A percentile compares a stretch with the other conserved stretches of the same genome.
Evolutionary conservation across 1,140 invertebrate species (phyloP).

Genomic region (Heliconius nattereri): DNA sequence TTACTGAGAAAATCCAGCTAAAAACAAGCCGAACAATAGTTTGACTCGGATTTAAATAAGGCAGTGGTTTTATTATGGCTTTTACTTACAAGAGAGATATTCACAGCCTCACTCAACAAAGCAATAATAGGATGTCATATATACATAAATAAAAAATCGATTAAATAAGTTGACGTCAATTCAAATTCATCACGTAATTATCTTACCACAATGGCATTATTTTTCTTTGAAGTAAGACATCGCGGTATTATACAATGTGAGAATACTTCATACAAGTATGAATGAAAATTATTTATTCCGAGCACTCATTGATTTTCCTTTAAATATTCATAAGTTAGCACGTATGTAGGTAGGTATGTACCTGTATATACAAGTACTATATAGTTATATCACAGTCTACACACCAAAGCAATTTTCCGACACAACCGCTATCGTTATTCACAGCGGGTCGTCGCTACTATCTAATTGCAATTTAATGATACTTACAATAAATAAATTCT

Average conservation of each 20-base stretch:
- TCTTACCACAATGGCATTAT: slow-evolving; percentile 9
- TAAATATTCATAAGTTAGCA: slow-evolving; percentile 39
- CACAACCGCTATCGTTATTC: slow-evolving; percentile 40
- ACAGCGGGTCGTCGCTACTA: slow-evolving; percentile 38
- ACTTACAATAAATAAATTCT: slow-evolving; percentile 33
- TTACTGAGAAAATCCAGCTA: too few relatives aligned
- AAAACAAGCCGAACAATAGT: too few relatives aligned
- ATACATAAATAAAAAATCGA: slow-evolving; percentile 1
- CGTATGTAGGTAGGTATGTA: not conserved
- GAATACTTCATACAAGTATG: not conserved
- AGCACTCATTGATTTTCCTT: slow-evolving; percentile 36
- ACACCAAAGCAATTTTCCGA: slow-evolving; percentile 41
- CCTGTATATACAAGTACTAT: too few relatives aligned
- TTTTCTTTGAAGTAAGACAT: slow-evolving; percentile 13
- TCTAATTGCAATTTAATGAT: slow-evolving; percentile 45
- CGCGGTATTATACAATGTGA: slow-evolving; percentile 6
- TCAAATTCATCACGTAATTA: slow-evolving; percentile 11
- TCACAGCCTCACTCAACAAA: not conserved
- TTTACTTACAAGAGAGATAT: too few relatives aligned
- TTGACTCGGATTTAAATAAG: too few relatives aligned
- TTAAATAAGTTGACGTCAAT: not conserved
- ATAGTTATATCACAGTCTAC: slow-evolving; percentile 37
- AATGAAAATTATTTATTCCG: slow-evolving; percentile 27
- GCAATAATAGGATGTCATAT: not conserved
- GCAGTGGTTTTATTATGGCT: too few relatives aligned